A percentile compares a stretch with the other conserved stretches of the same genome.
These are phyloP conservation scores for Kuschelorhynchus macadamiae DNA, from an alignment of 2,888 invertebrate genomes.

Conservation along the genomic window DNA sequence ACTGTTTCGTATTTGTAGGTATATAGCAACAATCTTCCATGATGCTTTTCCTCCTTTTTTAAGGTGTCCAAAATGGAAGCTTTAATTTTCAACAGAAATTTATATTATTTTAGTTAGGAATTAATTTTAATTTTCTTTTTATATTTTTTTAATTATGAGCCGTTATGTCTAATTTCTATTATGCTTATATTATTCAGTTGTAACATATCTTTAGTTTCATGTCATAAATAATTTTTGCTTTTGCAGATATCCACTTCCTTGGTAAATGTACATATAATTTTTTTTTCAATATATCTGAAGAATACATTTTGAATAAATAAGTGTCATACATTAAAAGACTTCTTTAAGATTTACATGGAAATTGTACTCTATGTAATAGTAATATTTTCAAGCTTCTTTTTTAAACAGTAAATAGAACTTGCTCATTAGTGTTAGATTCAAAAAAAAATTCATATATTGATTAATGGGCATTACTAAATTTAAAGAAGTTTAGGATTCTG, in stretches of 20 bases:
- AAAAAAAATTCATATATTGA: slow-evolving; percentile 23
- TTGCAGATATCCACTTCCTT: slow-evolving; percentile 7
- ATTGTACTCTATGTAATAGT: too few relatives aligned
- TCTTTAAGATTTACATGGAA: too few relatives aligned
- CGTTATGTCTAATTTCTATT: slow-evolving; percentile 8
- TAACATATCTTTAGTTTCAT: slow-evolving; percentile 13
- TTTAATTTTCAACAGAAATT: slow-evolving; percentile 19
- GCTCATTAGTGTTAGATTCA: slow-evolving; percentile 36
- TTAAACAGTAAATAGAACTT: slow-evolving; percentile 6
- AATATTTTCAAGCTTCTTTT: background rate
- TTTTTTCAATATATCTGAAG: too few relatives aligned
- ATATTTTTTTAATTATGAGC: slow-evolving; percentile 18
- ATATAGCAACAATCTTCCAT: background rate
- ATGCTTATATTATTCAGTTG: slow-evolving; percentile 6
- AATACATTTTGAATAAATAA: too few relatives aligned
- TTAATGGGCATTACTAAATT: slow-evolving; percentile 30
- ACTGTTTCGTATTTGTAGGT: background rate
- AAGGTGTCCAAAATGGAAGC: slow-evolving; percentile 7
- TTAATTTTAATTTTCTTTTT: slow-evolving; percentile 30
- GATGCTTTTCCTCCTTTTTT: slow-evolving; percentile 4
- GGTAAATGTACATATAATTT: too few relatives aligned
- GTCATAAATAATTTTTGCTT: slow-evolving; percentile 22
- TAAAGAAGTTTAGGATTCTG: slow-evolving; percentile 31
- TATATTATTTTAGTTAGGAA: slow-evolving; percentile 30
- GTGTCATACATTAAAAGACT: too few relatives aligned